These are phyloP conservation scores for Formicarius rufipectus DNA, from an alignment of 2,113 vertebrate genomes.

Conservation along the genomic window DNA sequence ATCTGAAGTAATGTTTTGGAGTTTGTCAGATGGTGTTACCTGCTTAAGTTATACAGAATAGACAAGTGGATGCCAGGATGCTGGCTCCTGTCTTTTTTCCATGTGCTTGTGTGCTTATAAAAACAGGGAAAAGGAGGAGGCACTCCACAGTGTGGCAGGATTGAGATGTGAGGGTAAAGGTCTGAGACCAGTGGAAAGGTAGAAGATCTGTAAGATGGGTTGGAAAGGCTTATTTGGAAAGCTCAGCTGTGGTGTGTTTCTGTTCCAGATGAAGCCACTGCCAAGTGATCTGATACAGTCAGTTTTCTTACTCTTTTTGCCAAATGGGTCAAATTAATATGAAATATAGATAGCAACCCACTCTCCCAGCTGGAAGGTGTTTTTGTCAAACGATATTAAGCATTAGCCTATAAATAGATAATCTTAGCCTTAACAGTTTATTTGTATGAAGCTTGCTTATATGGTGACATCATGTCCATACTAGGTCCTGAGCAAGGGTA, in stretches of 20 bases:
- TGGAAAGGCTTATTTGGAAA: not conserved
- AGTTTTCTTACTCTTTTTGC: not conserved
- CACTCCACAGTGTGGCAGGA: not conserved
- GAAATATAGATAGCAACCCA: not conserved
- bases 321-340: not conserved
- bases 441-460: not conserved
- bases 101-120: accelerated
- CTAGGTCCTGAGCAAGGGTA: not conserved
- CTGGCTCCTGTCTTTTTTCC: not conserved
- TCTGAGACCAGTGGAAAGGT: not conserved
- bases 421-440: not conserved
- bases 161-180: not conserved
- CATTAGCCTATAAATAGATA: not conserved
- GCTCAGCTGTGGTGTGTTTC: not conserved
- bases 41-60: not conserved
- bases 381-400: not conserved
- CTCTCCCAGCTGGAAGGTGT: not conserved
- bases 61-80: not conserved
- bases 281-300: not conserved
- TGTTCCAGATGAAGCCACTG: not conserved
- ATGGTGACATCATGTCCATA: not conserved
- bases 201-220: not conserved
- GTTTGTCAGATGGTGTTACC: not conserved
- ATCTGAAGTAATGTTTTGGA: not conserved
- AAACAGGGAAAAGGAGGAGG: not conserved